Evolutionary conservation across 2,113 vertebrate species (phyloP).

Genomic region (Bucco capensis): DNA sequence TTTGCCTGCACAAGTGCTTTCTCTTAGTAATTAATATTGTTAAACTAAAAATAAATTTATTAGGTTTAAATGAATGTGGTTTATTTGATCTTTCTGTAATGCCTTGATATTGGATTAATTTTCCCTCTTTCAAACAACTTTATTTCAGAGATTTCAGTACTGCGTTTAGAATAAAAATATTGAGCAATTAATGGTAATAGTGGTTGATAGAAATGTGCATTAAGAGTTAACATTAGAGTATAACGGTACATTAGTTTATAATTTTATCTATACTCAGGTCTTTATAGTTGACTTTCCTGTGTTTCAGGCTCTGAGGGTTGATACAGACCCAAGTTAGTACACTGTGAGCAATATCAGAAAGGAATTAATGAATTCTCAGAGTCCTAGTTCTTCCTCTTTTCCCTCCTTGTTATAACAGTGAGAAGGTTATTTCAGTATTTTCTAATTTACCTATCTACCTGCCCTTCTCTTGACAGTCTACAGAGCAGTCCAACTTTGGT

Average conservation of each 20-base stretch:
- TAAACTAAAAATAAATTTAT: not conserved
- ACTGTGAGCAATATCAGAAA: not conserved
- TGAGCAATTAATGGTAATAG: not conserved
- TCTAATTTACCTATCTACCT: not conserved
- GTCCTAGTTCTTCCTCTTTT: not conserved
- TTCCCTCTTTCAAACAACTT: not conserved
- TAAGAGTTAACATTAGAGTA: not conserved
- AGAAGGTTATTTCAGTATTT: conserved; percentile 34
- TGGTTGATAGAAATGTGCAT: not conserved
- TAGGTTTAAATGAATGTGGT: not conserved
- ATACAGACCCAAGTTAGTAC: not conserved
- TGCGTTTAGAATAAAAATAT: not conserved
- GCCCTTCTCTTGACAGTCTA: not conserved
- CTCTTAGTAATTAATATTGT: not conserved
- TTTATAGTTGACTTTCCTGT: not conserved
- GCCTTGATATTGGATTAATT: not conserved
- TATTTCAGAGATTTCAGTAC: not conserved
- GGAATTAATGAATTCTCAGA: not conserved
- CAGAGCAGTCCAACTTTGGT: not conserved
- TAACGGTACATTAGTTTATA: not conserved
- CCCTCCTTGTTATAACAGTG: not conserved
- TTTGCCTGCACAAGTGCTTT: not conserved
- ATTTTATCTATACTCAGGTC: not conserved
- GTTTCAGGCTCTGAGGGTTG: not conserved
- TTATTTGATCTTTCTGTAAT: not conserved